Evolutionary conservation across 2,888 invertebrate genomes (phyloP), one percentile per base, ranked within the genome.

Genomic region (Agapostemon virescens): DNA sequence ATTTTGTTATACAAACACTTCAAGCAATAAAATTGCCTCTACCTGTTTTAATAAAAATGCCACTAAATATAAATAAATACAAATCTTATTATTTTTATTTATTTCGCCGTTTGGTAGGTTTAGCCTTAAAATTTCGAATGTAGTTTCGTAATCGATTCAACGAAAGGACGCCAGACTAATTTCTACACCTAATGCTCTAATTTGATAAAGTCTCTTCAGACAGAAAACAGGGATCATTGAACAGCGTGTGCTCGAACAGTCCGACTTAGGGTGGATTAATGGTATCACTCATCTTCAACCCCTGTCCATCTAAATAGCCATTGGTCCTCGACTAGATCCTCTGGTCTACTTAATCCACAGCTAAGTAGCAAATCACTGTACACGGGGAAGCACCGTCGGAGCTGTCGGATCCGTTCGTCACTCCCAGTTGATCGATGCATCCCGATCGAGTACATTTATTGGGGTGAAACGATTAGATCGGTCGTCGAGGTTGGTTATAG

Each of bases 351-450:
- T 63, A 36, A 63, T n/a, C 63, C 63, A 36, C 63, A n/a, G n/a
- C 63, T 63, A 63, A 63, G 63, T 63, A 63, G 63, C 63, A 63
- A 63, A 63, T 63, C 63, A 36, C 36, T n/a, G 63, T 36, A n/a
- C 33, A 13, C 63, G n/a, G 63, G 6, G 33, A 36, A 36, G 5
- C 63, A 11, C n/a, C 58, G 30, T 17, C 26, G 13, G 20, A 0
- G 17, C 30, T 20, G 17, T 61, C 36, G 36, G 20, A 36, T 33
- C 23, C n/a, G 67, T 67, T 67, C 42, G 67, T 67, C 67, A 45
- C 30, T 42, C 26, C 55, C 15, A n/a, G 20, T 55, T 36, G 70
- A 33, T 58, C 40, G 58, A 58, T 61, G 70, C 13, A 30, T 40
- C 58, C 38, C 70, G 26, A 58, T 61, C 40, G 52, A 26, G 26